Evolutionary conservation across 2,113 vertebrate species (phyloP).

Genomic region (Eidolon helvum): DNA sequence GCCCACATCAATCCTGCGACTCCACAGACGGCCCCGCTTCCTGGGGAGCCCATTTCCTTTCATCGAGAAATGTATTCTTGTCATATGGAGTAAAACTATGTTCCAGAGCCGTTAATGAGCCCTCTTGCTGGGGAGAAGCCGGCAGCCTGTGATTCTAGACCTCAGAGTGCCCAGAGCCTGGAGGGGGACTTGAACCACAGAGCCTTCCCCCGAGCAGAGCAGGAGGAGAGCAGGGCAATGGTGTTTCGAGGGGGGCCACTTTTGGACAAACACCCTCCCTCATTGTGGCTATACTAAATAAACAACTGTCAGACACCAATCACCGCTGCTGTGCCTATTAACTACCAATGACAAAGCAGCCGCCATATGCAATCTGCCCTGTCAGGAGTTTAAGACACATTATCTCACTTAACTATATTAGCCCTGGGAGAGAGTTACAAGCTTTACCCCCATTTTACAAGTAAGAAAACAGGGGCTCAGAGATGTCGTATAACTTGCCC

Average conservation of each 20-base stretch:
- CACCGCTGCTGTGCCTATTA: not conserved
- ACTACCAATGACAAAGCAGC: not conserved
- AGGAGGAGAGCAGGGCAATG: not conserved
- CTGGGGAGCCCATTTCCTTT: not conserved
- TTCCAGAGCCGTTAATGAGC: not conserved
- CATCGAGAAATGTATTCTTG: not conserved
- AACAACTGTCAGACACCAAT: not conserved
- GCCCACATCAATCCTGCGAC: not conserved
- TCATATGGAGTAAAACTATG: not conserved
- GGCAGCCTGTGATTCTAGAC: not conserved
- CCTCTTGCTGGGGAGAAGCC: not conserved
- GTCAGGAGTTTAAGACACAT: not conserved
- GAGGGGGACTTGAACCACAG: not conserved
- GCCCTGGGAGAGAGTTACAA: not conserved
- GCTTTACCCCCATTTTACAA: not conserved
- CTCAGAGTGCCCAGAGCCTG: not conserved
- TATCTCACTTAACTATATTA: not conserved
- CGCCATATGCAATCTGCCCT: too few relatives aligned
- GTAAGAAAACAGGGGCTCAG: not conserved
- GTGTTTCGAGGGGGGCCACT: not conserved
- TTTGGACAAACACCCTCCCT: not conserved
- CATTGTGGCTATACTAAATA: not conserved
- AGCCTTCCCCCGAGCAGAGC: not conserved
- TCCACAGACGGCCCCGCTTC: not conserved
- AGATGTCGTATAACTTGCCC: not conserved